These are phyloP conservation scores for Lepisosteus oculatus DNA, from an alignment of 2,113 vertebrate genomes.

Conservation along the genomic window DNA sequence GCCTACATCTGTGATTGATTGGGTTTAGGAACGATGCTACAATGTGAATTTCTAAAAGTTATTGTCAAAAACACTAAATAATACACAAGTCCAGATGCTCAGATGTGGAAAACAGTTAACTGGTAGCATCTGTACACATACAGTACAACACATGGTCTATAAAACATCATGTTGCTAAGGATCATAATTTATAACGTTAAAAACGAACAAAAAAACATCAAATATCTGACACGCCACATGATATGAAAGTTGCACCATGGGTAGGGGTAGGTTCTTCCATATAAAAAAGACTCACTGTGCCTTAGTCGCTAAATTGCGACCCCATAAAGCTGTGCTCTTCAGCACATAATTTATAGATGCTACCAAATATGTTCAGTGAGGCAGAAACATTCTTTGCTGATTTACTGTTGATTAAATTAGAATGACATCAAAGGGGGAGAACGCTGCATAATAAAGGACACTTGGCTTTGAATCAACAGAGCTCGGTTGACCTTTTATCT, in stretches of 20 bases:
- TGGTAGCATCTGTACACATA: no score
- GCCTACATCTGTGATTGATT: no score
- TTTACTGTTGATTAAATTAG: slow-evolving; percentile 45
- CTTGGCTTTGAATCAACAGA: background rate
- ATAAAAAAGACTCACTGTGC: slow-evolving; percentile 1
- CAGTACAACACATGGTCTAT: no score
- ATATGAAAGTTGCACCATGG: slow-evolving; percentile 40
- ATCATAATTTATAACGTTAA: no score
- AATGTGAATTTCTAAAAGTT: no score
- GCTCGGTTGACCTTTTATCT: slow-evolving; percentile 24
- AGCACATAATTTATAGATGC: slow-evolving; percentile 31
- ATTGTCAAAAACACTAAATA: no score
- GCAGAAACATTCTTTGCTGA: slow-evolving; percentile 40
- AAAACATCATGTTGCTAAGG: no score
- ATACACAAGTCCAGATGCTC: no score
- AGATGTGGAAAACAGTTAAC: no score
- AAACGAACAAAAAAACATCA: no score
- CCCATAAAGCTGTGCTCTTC: slow-evolving; percentile 43
- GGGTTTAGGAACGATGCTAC: no score
- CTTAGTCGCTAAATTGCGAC: background rate
- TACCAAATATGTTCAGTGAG: slow-evolving; percentile 40
- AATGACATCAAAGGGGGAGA: slow-evolving; percentile 10
- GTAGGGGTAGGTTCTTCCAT: slow-evolving; percentile 15
- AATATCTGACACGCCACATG: slow-evolving; percentile 2
- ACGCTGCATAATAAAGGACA: slow-evolving; percentile 19